These are phyloP conservation scores for Agrenia bidenticulata DNA, from an alignment of 2,888 invertebrate species.

Conservation along the genomic window DNA sequence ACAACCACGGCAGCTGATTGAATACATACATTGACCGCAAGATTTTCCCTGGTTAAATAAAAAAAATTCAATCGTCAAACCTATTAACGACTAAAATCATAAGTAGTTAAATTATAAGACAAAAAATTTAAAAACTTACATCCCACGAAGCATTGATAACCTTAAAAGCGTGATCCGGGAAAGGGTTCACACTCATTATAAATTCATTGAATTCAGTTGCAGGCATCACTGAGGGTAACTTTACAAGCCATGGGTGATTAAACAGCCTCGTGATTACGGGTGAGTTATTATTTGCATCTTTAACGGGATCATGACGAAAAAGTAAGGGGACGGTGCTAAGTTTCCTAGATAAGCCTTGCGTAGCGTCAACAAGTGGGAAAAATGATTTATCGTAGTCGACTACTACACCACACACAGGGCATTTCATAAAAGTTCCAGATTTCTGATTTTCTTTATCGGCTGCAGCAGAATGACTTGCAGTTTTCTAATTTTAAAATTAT, in stretches of 20 bases:
- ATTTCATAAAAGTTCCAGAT: conserved; percentile 53
- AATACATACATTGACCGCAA: conserved; percentile 64
- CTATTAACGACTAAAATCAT: no score
- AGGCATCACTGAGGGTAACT: conserved; percentile 61
- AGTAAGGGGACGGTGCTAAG: conserved; percentile 59
- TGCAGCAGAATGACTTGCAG: conserved; percentile 23
- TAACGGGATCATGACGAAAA: conserved; percentile 60
- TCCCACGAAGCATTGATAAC: conserved; percentile 34
- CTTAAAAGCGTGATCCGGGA: conserved; percentile 53
- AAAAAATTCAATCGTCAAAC: no score
- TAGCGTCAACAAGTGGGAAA: conserved; percentile 53
- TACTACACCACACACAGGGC: conserved; percentile 59
- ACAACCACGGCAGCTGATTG: conserved; percentile 63
- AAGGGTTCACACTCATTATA: conserved; percentile 59
- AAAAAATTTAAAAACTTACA: conserved; percentile 29
- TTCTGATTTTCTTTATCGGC: neutral
- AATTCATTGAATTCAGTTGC: conserved; percentile 60
- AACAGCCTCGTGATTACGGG: conserved; percentile 54
- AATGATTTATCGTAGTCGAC: conserved; percentile 58
- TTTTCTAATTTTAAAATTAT: conserved; percentile 45
- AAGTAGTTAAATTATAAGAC: neutral
- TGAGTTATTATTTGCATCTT: conserved; percentile 58
- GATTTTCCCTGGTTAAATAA: conserved; percentile 61
- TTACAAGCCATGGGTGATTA: conserved; percentile 63
- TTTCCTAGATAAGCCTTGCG: neutral